Conservation (phyloP, 2,888 invertebrate species). For the Brenthis ino region DNA sequence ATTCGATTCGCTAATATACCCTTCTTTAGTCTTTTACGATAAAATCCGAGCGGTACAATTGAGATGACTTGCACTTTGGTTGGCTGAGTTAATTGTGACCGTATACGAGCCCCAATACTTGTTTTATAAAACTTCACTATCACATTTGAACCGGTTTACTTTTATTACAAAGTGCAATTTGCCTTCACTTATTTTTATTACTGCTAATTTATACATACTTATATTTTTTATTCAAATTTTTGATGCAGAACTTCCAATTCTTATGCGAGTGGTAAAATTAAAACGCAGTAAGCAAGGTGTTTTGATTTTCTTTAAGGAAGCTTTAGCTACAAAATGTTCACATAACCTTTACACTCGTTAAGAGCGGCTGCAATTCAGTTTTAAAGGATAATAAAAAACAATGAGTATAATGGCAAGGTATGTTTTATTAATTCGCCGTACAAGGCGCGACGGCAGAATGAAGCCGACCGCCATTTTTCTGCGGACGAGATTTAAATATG, state of each 20-base stretch:
- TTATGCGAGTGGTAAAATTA: too few relatives aligned
- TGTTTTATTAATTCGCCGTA: constrained; percentile 81
- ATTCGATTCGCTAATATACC: constrained; percentile 57
- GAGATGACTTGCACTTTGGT: constrained; percentile 74
- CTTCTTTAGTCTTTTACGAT: constrained; percentile 64
- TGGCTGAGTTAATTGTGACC: constrained; percentile 71
- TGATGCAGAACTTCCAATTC: too few relatives aligned
- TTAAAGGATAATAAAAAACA: constrained; percentile 74
- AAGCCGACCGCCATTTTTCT: constrained; percentile 80
- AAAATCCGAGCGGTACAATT: constrained; percentile 71
- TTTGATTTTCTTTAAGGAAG: not conserved
- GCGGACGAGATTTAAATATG: constrained; percentile 83
- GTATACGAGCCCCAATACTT: constrained; percentile 31
- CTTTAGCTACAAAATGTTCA: not conserved
- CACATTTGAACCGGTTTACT: constrained; percentile 27
- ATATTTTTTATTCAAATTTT: constrained; percentile 21
- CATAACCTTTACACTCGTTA: not conserved
- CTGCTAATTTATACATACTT: constrained; percentile 38
- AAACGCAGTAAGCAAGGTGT: too few relatives aligned
- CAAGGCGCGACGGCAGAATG: constrained; percentile 72
- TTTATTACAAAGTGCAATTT: constrained; percentile 30
- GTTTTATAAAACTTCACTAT: constrained; percentile 37
- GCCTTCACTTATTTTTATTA: constrained; percentile 32
- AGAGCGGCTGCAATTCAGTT: constrained; percentile 53
- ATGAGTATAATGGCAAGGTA: constrained; percentile 70